Percentiles rank a stretch among this genome's conserved stretches.
These are phyloP conservation scores for Hipposideros larvatus DNA, from an alignment of 2,797 vertebrate genomes.

Conservation along the genomic window DNA sequence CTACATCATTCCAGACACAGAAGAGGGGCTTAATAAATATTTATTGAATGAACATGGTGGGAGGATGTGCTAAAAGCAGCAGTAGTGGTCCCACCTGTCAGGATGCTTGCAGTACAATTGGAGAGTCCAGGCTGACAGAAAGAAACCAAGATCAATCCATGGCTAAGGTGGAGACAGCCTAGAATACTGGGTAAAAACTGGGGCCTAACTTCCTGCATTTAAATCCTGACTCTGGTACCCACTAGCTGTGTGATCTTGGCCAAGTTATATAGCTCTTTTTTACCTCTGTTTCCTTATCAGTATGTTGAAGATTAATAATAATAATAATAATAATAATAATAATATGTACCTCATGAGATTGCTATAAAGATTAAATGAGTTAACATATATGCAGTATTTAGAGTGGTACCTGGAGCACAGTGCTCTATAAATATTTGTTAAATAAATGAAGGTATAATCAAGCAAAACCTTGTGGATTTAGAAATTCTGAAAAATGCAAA, in stretches of 20 bases:
- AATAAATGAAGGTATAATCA: not conserved
- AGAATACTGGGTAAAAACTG: not conserved
- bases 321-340: not conserved
- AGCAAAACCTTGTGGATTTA: not conserved
- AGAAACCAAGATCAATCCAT: rapidly evolving
- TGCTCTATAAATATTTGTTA: not conserved
- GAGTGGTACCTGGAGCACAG: not conserved
- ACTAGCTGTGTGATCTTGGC: not conserved
- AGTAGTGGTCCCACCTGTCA: not conserved
- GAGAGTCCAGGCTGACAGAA: not conserved
- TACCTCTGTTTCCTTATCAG: not conserved
- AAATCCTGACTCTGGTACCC: not conserved
- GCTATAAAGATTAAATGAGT: not conserved
- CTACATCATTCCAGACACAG: not conserved
- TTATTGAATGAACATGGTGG: not conserved
- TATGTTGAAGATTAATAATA: not conserved
- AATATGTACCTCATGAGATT: not conserved
- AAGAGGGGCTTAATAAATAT: not conserved
- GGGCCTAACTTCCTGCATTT: not conserved
- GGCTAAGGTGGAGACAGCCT: not conserved
- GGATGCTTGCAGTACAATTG: rapidly evolving
- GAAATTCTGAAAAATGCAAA: not conserved
- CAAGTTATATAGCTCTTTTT: not conserved
- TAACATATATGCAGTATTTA: not conserved
- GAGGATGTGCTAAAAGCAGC: not conserved